Evolutionary conservation across 2,113 vertebrate species (phyloP), one percentile per base, ranked within the genome.

Genomic region (Mastomys natalensis): DNA sequence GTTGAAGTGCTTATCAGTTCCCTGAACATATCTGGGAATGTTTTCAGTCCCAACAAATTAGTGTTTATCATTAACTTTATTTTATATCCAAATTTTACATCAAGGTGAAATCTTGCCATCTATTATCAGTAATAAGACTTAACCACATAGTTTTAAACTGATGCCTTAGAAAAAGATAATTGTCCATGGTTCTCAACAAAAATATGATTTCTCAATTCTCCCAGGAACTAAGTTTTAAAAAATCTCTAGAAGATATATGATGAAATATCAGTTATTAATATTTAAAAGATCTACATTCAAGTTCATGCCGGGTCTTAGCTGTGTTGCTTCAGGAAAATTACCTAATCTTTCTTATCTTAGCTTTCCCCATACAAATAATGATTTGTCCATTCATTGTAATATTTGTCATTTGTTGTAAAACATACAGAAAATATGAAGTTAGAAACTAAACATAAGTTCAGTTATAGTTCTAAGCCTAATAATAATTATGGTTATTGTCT

Each of bases 51-150:
- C 31, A 87, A 51, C 15, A 37, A 84, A 60, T 76, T 72, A 80
- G 29, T 24, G 26, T 51, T 87, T 93, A 53, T 72, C 22, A 85
- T 68, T 74, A 55, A 2, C 10, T 95, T 93, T 91, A 53, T 15
- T 70, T 93, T 95, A 45, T 91, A 76, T 84, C 60, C 53, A 91
- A 62, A 76, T 73, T 78, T 78, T n/a, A n/a, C 31, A 62, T 85
- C 15, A 76, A 78, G 15, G 45, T 78, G 19, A 91, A 91, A 91
- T 0, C 3, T 22, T 77, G 76, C 72, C 11, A 80, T 29, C 55
- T 89, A 78, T 40, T 73, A 66, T 66, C 29, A 89, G 34, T 43
- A 74, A 58, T 43, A 13, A 94, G 55, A 40, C 40, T 89, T 74
- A 60, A 70, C 9, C 6, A 80, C 7, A 34, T 45, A 37, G 26